phyloP scores from a whole-genome alignment of 2,113 vertebrate genomes.

The Dolichotis patagonum region DNA sequence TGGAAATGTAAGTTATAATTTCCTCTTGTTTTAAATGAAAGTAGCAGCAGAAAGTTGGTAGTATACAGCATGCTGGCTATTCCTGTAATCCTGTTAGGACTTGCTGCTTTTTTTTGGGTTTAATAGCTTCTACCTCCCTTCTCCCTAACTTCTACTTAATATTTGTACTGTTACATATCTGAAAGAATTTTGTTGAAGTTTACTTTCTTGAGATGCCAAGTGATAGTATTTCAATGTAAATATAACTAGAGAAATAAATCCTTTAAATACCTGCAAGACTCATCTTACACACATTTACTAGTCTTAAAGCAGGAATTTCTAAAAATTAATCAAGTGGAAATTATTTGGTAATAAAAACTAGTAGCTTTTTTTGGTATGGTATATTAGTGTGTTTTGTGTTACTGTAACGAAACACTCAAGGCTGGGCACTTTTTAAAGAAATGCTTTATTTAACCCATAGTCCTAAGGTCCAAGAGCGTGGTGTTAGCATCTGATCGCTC shows the following conservation, averaged over 20 bases:
- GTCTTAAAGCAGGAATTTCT: neutral
- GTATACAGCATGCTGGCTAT: neutral
- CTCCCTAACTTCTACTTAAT: neutral
- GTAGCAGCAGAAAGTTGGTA: neutral
- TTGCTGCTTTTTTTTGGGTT: neutral
- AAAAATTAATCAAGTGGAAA: neutral
- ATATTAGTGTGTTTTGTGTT: neutral
- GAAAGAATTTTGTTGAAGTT: neutral
- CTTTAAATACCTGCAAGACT: neutral
- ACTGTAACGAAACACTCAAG: neutral
- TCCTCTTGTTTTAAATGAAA: neutral
- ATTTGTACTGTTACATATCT: neutral
- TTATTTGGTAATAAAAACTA: neutral
- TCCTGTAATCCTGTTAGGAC: neutral
- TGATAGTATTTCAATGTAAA: neutral
- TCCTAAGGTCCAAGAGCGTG: neutral
- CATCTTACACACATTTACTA: neutral
- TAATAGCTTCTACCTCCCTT: neutral
- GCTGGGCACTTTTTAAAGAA: neutral
- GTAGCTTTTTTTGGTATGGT: neutral
- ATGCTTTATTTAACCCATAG: neutral
- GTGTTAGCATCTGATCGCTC: neutral
- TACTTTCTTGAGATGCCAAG: neutral
- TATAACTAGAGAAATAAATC: neutral
- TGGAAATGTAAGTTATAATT: neutral